Evolutionary conservation across 1,140 invertebrate genomes (phyloP).

Genomic region (Dreissena rostriformis): DNA sequence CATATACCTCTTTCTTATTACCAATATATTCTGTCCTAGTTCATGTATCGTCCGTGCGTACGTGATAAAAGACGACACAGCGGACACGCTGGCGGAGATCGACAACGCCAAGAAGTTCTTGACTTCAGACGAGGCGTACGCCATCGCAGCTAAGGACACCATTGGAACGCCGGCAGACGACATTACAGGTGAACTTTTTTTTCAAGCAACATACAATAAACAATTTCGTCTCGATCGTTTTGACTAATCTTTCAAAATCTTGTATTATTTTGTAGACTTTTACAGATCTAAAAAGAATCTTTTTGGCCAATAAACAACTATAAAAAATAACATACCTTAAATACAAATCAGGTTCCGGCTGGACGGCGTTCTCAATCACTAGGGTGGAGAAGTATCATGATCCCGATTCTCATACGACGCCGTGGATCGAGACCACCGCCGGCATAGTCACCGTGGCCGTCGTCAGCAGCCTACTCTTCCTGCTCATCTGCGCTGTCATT

Average conservation of each 20-base stretch:
- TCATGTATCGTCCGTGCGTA: constrained; percentile 60
- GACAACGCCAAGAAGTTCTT: constrained; percentile 52
- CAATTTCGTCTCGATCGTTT: too few species aligned
- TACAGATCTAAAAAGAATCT: too few species aligned
- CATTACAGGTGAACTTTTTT: constrained; percentile 46
- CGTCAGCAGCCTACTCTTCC: not conserved
- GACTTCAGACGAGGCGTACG: constrained; percentile 35
- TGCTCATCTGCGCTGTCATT: not conserved
- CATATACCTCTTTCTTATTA: not conserved
- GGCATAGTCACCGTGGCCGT: constrained; percentile 58
- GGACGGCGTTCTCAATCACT: constrained; percentile 62
- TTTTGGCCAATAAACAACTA: too few species aligned
- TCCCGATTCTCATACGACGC: constrained; percentile 3
- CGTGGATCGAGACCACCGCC: constrained; percentile 64
- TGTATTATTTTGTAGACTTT: too few species aligned
- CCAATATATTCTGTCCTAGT: constrained; percentile 32
- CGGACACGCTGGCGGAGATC: constrained; percentile 52
- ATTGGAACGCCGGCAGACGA: constrained; percentile 51
- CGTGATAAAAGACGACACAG: constrained; percentile 55
- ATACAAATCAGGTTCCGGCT: constrained; percentile 48
- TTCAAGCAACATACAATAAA: too few species aligned
- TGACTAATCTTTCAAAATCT: too few species aligned
- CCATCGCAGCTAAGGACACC: constrained; percentile 54
- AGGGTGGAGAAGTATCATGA: constrained; percentile 57
- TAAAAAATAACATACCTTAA: not conserved